phyloP scores from a whole-genome alignment of 2,113 vertebrate genomes.

The Alces alces region DNA sequence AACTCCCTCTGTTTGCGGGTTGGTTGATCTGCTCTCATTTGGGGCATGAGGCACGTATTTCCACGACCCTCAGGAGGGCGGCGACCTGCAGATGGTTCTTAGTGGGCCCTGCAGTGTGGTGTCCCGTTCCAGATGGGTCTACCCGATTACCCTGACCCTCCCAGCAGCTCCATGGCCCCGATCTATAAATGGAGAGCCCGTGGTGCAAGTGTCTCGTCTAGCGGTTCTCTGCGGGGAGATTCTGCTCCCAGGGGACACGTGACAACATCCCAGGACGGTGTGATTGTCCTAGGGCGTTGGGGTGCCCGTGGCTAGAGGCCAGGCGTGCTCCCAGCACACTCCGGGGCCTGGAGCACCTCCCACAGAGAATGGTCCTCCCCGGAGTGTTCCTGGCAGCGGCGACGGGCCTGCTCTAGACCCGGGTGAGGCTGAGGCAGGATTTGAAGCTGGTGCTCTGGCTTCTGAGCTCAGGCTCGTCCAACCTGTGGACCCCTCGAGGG shows the following conservation, averaged over 20 bases:
- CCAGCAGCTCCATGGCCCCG: fast-evolving
- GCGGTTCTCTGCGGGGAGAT: not conserved
- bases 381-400: not conserved
- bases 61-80: not conserved
- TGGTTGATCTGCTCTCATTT: fast-evolving
- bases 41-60: not conserved
- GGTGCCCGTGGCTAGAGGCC: not conserved
- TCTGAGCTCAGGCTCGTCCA: not conserved
- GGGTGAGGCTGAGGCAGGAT: not conserved
- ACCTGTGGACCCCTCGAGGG: not conserved
- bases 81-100: fast-evolving
- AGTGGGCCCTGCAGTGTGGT: fast-evolving
- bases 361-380: fast-evolving
- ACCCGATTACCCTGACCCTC: fast-evolving
- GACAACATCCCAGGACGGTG: fast-evolving
- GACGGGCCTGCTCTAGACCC: not conserved
- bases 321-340: fast-evolving
- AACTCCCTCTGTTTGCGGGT: fast-evolving
- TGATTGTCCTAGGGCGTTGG: not conserved
- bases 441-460: fast-evolving
- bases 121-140: not conserved
- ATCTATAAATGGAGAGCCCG: too few species aligned
- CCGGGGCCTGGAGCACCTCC: fast-evolving
- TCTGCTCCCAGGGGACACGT: not conserved
- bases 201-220: not conserved